Base-by-base conservation (phyloP, 1,140 invertebrate species). In the Nephila pilipes region DNA sequence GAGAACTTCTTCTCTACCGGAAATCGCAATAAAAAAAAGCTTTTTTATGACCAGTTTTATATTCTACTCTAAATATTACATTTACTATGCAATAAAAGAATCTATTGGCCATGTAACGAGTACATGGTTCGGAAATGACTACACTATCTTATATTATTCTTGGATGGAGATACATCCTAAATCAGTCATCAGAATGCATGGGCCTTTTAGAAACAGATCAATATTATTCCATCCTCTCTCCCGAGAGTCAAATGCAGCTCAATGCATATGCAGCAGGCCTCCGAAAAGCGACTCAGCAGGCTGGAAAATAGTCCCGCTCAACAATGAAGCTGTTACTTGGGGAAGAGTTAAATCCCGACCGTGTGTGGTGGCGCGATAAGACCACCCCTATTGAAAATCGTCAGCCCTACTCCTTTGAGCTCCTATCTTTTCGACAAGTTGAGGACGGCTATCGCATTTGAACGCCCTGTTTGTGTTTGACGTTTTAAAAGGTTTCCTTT, bases 301-400 rank as follows among this genome's bases (percentile, higher is more conserved):
- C 81, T 83, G 81, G 81, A 83, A 83, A 83, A 83, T 83, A 55
- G 46, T 22, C 38, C 81, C n/a, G 38, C 81, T n/a, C 38, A 83
- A 83, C 81, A 83, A 83, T 83, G 81, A 83, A 83, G 81, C 81
- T 83, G 81, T 83, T 83, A 83, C 81, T 83, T 29, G 46, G 81
- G 25, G 54, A 83, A 57, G 81, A 83, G 81, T 83, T 83, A 83
- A 83, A 57, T 83, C 81, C 81, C 81, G 81, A 29, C 22, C 81
- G 81, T 83, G 81, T 83, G 81, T 83, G 38, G 81, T 83, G 46
- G 81, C 54, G 81, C 81, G 81, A 83, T 83, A 83, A 83, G 81
- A 55, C 81, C 81, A 57, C 38, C 81, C 29, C 81, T 32, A 83
- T 83, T 83, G 81, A 83, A 83, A 83, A 83, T 57, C 81, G 81